Percentiles rank a stretch among this genome's conserved stretches.
Evolutionary conservation across 2,113 vertebrate species (phyloP).

Genomic region (Sprattus sprattus): DNA sequence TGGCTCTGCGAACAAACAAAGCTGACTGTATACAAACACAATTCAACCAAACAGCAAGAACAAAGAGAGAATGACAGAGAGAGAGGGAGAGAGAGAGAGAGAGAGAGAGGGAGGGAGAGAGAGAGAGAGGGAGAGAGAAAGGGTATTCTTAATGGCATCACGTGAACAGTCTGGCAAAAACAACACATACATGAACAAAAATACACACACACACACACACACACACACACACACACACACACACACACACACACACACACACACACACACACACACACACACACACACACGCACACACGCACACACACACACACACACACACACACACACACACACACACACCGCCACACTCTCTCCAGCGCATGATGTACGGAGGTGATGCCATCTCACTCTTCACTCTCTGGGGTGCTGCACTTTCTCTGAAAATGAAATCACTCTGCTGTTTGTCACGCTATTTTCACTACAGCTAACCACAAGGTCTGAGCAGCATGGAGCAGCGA

Average conservation of each 20-base stretch:
- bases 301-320: background rate
- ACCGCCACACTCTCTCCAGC: background rate
- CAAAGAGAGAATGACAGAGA: background rate
- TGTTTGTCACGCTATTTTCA: conserved; percentile 81
- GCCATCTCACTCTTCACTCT: background rate
- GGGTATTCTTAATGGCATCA: background rate
- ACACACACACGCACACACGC: background rate
- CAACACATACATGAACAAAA: background rate
- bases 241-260: background rate
- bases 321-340: conserved; percentile 13
- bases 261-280: background rate
- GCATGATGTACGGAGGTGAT: background rate
- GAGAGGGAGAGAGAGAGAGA: background rate
- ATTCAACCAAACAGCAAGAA: background rate
- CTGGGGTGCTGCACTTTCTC: conserved; percentile 13
- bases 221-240: background rate
- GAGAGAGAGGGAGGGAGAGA: too few species aligned
- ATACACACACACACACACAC: background rate
- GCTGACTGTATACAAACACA: background rate
- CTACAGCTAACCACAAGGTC: conserved; percentile 72
- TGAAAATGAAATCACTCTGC: conserved; percentile 55
- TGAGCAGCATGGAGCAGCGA: conserved; percentile 85
- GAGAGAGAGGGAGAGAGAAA: background rate
- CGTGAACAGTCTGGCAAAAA: background rate
- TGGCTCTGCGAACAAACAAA: background rate